Percentiles rank a stretch among this genome's conserved stretches.
Evolutionary conservation across 2,888 invertebrate species (phyloP).

Genomic region (Unio delphinus): DNA sequence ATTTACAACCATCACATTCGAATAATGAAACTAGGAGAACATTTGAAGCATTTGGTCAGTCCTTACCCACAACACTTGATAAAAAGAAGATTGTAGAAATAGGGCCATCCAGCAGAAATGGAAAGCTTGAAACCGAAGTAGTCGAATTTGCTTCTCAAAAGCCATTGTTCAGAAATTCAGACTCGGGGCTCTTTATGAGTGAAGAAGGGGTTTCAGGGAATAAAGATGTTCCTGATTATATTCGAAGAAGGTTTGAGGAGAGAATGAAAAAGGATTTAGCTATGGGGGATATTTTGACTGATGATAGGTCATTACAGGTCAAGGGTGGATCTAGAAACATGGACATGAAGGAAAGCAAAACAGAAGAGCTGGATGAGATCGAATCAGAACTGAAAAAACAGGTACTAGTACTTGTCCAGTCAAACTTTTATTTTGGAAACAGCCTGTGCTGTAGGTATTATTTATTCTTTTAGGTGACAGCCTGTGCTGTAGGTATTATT

Average conservation of each 20-base stretch:
- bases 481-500: no score
- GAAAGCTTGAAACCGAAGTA: slow-evolving; percentile 45
- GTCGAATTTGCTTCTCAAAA: slow-evolving; percentile 44
- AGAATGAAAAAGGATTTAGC: no score
- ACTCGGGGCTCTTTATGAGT: neutral
- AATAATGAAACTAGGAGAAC: no score
- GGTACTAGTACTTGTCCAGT: slow-evolving; percentile 9
- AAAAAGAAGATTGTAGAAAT: slow-evolving; percentile 26
- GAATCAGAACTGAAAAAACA: slow-evolving; percentile 31
- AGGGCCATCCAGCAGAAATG: slow-evolving; percentile 13
- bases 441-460: no score
- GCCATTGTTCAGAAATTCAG: neutral
- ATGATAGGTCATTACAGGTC: neutral
- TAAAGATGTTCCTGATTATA: neutral
- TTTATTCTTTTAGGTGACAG: no score
- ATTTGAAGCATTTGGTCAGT: no score
- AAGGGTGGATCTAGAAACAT: no score
- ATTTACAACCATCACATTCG: no score
- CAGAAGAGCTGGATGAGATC: slow-evolving; percentile 32
- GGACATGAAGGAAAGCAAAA: no score
- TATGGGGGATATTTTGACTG: neutral
- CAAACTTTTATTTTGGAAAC: no score
- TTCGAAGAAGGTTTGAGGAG: neutral
- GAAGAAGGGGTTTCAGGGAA: neutral
- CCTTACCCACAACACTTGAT: neutral